Percentiles rank a stretch among this genome's conserved stretches.
Conservation (phyloP, 1,140 invertebrate species). For the Tetragonula clypearis region DNA sequence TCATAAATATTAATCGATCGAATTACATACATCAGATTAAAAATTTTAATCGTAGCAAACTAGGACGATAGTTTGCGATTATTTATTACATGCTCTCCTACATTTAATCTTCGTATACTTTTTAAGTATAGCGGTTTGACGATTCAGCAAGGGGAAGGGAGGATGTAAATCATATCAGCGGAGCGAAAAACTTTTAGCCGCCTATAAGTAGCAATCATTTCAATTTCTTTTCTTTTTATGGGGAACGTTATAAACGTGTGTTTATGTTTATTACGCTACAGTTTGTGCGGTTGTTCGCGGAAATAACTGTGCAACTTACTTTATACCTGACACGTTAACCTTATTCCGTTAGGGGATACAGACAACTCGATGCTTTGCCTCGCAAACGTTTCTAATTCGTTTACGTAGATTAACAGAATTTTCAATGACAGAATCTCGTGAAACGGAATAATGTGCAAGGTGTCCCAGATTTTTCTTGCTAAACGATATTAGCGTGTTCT, state of each 20-base stretch:
- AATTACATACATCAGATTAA: no score
- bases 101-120: not conserved
- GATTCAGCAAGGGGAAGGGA: no score
- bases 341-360: not conserved
- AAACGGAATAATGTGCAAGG: no score
- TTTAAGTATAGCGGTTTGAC: not conserved
- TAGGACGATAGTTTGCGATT: no score
- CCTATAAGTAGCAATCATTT: not conserved
- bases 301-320: not conserved
- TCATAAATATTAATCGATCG: no score
- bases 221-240: not conserved
- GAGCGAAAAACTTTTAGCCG: not conserved
- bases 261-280: not conserved
- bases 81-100: no score
- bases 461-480: no score
- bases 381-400: not conserved
- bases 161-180: not conserved
- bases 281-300: not conserved
- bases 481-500: no score
- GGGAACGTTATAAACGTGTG: not conserved
- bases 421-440: not conserved
- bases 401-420: not conserved
- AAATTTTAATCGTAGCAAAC: no score
- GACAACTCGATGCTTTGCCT: not conserved
- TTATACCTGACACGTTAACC: conserved; percentile 19